Evolutionary conservation across 2,113 vertebrate genomes (phyloP).

Genomic region (Sceloporus tristichus): DNA sequence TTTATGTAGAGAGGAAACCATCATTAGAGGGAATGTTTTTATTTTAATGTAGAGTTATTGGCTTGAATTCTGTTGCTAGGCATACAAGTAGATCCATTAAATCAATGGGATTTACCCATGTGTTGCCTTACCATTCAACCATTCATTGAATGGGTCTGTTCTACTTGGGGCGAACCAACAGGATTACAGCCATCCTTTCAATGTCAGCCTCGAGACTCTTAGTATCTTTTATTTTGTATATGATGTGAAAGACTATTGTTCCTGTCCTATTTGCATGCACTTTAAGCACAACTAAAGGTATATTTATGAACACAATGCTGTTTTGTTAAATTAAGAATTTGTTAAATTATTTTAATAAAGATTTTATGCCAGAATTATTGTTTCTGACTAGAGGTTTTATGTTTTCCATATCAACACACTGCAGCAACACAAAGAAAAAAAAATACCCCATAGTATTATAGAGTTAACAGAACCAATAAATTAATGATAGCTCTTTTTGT

Average conservation of each 20-base stretch:
- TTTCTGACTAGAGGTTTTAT: not conserved
- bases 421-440: too few species aligned
- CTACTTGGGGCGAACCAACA: too few species aligned
- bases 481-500: too few species aligned
- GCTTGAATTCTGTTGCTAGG: not conserved
- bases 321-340: constrained; percentile 43
- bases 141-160: too few species aligned
- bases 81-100: too few species aligned
- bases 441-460: too few species aligned
- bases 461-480: too few species aligned
- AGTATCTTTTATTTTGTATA: not conserved
- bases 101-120: too few species aligned
- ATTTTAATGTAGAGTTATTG: not conserved
- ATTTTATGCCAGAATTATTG: constrained; percentile 54
- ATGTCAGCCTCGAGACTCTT: constrained; percentile 10
- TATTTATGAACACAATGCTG: constrained; percentile 37
- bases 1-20: constrained; percentile 30
- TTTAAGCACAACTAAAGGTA: constrained; percentile 57
- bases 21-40: not conserved
- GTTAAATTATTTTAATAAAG: constrained; percentile 48
- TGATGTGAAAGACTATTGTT: constrained; percentile 35
- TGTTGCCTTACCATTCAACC: too few species aligned
- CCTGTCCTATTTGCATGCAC: constrained; percentile 46
- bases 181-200: not conserved
- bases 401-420: too few species aligned